Conservation (phyloP, 1,140 invertebrate genomes). For the Pogonomyrmex barbatus region DNA sequence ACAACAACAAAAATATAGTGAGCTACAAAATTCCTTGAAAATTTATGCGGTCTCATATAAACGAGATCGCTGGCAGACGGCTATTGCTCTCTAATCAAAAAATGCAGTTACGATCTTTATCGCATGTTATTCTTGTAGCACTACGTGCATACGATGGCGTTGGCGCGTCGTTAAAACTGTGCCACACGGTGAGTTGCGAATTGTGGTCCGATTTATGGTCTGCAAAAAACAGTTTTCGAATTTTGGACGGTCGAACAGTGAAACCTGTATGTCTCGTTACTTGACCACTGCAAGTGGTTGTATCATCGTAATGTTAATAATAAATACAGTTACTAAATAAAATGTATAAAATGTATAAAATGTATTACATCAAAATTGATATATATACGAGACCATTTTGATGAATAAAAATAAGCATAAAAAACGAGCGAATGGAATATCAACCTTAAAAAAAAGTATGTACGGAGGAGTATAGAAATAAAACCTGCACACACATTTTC, state of each 20-base stretch:
- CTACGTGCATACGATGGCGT: constrained; percentile 13
- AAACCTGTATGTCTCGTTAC: neutral
- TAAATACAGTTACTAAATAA: neutral
- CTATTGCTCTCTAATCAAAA: constrained; percentile 60
- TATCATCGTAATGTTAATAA: neutral
- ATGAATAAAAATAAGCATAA: neutral
- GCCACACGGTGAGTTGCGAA: constrained; percentile 7
- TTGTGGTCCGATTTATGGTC: constrained; percentile 43
- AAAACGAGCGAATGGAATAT: neutral
- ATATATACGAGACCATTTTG: neutral
- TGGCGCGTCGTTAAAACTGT: constrained; percentile 42
- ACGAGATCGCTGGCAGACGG: constrained; percentile 41
- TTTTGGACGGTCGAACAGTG: neutral
- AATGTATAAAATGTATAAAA: neutral
- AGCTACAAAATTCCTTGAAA: constrained; percentile 17
- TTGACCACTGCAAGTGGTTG: neutral
- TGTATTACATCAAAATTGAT: neutral
- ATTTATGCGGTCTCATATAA: constrained; percentile 42
- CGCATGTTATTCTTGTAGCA: constrained; percentile 44
- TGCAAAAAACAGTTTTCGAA: constrained; percentile 39
- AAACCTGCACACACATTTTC: neutral
- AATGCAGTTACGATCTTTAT: constrained; percentile 61
- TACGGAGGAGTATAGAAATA: neutral
- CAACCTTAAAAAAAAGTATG: neutral
- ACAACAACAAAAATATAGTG: constrained; percentile 9